These are phyloP conservation scores for Anastrepha obliqua DNA, from an alignment of 1,140 invertebrate genomes.

Conservation along the genomic window DNA sequence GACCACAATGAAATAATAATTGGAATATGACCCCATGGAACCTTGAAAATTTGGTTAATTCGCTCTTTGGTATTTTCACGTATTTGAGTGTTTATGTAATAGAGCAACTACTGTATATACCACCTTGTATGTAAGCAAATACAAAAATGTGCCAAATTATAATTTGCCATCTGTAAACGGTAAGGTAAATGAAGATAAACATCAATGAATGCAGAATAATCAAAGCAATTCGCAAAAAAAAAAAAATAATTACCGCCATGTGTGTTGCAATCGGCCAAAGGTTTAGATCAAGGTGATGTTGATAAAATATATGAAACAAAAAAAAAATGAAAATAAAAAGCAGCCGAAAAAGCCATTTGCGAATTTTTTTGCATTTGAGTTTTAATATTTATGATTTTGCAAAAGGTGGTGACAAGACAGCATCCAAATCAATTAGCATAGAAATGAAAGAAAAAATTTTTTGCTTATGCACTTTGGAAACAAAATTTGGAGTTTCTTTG, in stretches of 20 bases:
- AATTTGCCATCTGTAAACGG: not conserved
- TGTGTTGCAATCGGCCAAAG: not conserved
- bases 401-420: not conserved
- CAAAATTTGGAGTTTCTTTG: not conserved
- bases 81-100: too few relatives aligned
- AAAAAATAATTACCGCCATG: not conserved
- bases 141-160: conserved; percentile 16
- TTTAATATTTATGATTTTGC: not conserved
- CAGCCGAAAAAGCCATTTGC: not conserved
- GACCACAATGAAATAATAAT: too few relatives aligned
- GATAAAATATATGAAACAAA: not conserved
- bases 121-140: not conserved
- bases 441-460: not conserved
- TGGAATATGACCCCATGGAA: too few relatives aligned
- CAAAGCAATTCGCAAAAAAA: not conserved
- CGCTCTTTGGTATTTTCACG: too few relatives aligned
- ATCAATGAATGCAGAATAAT: not conserved
- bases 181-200: not conserved
- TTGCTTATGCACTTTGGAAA: not conserved
- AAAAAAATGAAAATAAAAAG: conserved; percentile 13
- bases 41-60: too few relatives aligned
- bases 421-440: conserved; percentile 21
- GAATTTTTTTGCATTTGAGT: not conserved
- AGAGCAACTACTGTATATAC: too few relatives aligned
- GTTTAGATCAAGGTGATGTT: not conserved